Percentiles rank a stretch among this genome's conserved stretches.
phyloP scores from a whole-genome alignment of 2,113 vertebrate species.

The Charadrius vociferus region DNA sequence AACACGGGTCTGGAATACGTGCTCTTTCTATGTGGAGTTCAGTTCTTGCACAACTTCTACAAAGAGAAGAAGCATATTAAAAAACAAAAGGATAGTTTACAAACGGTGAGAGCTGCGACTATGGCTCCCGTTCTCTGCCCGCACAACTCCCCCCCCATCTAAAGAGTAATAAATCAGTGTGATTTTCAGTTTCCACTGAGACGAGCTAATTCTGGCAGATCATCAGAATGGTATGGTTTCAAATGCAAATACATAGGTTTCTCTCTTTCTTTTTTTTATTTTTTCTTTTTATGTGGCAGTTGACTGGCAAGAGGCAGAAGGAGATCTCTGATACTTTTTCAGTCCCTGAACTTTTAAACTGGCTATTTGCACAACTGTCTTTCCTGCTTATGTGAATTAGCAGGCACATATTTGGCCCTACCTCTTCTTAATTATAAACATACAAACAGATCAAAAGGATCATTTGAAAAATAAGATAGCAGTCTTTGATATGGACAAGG shows the following conservation, averaged over 20 bases:
- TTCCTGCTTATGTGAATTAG: neutral
- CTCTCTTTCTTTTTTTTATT: neutral
- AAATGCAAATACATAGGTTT: neutral
- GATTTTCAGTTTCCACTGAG: neutral
- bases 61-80: neutral
- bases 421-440: neutral
- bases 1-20: fast-evolving
- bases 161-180: neutral
- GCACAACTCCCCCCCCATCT: neutral
- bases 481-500: neutral
- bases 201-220: neutral
- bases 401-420: neutral
- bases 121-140: neutral
- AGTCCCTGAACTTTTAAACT: neutral
- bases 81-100: neutral
- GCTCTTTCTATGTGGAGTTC: neutral
- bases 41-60: neutral
- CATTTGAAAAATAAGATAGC: neutral
- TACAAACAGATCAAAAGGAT: neutral
- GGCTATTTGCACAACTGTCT: neutral
- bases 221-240: neutral
- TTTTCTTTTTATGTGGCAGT: neutral
- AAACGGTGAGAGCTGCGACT: neutral
- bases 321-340: neutral
- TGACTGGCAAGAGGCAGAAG: neutral